Evolutionary conservation across 2,797 vertebrate species (phyloP), one percentile per base, ranked within the genome.

Genomic region (Novumbra hubbsi): DNA sequence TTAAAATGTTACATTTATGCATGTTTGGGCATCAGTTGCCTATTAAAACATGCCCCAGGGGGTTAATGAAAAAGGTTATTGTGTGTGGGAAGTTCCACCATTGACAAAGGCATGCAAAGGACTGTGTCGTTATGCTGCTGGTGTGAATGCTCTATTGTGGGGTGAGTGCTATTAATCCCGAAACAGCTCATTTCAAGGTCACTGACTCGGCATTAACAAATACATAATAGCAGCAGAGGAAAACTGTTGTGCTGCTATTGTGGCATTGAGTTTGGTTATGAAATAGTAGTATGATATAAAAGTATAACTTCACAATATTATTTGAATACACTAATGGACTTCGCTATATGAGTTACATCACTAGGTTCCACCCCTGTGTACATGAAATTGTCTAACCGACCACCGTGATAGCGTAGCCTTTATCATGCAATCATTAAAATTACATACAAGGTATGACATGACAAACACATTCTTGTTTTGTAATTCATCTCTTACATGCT

Each of bases 311-410:
- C 30, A 11, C 57, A 30, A 9, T 6, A 34, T 74, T 30, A 28
- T 70, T 81, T 78, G 76, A 76, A 76, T 27, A 16, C 48, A 72
- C 80, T 76, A 30, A 84, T 62, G 5, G 41, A 68, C 24, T 68
- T 45, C 1, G 55, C 55, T 60, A 16, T 49, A 68, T 28, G 24
- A 49, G n/a, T 68, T 49, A 60, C 7, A 12, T 60, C 24, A 24
- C 11, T 24, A 5, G 8, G 24, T 60, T 24, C 11, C 24, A 60
- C 21, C 9, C 2, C 19, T 55, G 3, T 24, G 12, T 14, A 6
- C 11, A 27, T 60, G 55, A 60, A 0, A 24, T 24, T 60, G 21
- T 60, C 11, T n/a, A 60, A 60, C 55, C 24, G 55, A 60, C 55
- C 55, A 24, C 21, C 3, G 14, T 60, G 55, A 60, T 27, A 60